These are phyloP conservation scores for Xanthia togata DNA, from an alignment of 2,888 invertebrate genomes.

Conservation along the genomic window DNA sequence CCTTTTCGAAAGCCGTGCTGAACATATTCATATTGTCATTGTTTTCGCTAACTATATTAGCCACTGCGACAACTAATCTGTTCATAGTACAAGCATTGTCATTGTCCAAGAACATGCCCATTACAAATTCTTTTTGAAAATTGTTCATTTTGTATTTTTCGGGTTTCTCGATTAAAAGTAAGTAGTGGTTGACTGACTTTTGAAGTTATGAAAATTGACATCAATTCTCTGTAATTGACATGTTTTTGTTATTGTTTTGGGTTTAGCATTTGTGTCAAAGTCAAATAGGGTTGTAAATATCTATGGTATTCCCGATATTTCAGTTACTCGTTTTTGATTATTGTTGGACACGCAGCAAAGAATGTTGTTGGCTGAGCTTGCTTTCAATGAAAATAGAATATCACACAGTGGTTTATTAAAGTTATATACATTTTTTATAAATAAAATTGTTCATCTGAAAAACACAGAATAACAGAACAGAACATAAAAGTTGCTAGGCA, in stretches of 20 bases:
- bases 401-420: too few relatives aligned
- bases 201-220: not conserved
- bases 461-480: too few relatives aligned
- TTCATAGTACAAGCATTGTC: slow-evolving; percentile 81
- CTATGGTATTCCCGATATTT: not conserved
- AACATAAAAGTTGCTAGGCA: too few relatives aligned
- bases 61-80: slow-evolving; percentile 80
- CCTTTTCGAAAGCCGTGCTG: slow-evolving; percentile 72
- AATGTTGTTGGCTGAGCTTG: too few relatives aligned
- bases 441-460: too few relatives aligned
- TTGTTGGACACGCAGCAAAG: too few relatives aligned
- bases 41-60: slow-evolving; percentile 83
- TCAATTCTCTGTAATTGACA: too few relatives aligned
- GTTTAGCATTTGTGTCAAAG: not conserved
- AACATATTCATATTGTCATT: slow-evolving; percentile 77
- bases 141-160: slow-evolving; percentile 69
- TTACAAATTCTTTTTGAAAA: slow-evolving; percentile 82
- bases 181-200: not conserved
- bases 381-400: too few relatives aligned
- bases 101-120: slow-evolving; percentile 82
- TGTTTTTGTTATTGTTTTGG: not conserved
- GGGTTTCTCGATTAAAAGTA: not conserved
- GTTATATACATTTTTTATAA: too few relatives aligned
- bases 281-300: not conserved
- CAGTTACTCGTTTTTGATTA: too few relatives aligned